Conservation (phyloP, 2,888 invertebrate genomes). For the Drosophila anomalipes region DNA sequence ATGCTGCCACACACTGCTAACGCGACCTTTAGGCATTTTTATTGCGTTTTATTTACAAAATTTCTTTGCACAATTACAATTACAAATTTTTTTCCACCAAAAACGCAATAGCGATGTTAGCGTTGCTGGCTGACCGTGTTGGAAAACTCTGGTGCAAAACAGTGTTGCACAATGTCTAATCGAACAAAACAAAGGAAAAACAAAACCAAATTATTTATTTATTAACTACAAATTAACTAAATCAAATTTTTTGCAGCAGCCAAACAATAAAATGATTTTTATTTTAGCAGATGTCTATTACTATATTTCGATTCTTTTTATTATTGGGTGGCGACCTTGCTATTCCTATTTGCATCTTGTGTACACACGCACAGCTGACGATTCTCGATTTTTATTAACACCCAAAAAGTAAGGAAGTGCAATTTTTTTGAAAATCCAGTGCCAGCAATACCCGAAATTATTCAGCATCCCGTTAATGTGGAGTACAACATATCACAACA, state of each 20-base stretch:
- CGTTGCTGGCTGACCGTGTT: conserved; percentile 65
- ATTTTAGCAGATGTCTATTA: not conserved
- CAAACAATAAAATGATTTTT: not conserved
- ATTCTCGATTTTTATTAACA: conserved; percentile 1
- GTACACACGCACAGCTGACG: conserved; percentile 20
- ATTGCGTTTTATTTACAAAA: conserved; percentile 16
- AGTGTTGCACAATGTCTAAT: conserved; percentile 49
- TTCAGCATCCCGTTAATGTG: conserved; percentile 6
- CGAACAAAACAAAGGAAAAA: conserved; percentile 42
- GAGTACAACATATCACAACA: conserved; percentile 49
- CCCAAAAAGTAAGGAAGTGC: not conserved
- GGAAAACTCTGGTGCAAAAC: conserved; percentile 11
- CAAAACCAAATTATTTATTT: conserved; percentile 7
- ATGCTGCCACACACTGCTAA: conserved; percentile 72
- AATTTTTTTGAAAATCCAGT: not conserved
- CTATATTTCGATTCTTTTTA: not conserved
- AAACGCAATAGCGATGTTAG: conserved; percentile 69
- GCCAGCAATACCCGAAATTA: not conserved
- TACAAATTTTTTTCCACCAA: conserved; percentile 40
- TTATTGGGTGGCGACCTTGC: not conserved
- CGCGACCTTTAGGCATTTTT: conserved; percentile 70
- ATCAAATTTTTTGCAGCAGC: not conserved
- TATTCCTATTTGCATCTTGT: not conserved
- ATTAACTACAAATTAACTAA: conserved; percentile 1
- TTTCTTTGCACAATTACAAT: conserved; percentile 23